phyloP scores from a whole-genome alignment of 2,113 vertebrate species.

The Noctilio leporinus region DNA sequence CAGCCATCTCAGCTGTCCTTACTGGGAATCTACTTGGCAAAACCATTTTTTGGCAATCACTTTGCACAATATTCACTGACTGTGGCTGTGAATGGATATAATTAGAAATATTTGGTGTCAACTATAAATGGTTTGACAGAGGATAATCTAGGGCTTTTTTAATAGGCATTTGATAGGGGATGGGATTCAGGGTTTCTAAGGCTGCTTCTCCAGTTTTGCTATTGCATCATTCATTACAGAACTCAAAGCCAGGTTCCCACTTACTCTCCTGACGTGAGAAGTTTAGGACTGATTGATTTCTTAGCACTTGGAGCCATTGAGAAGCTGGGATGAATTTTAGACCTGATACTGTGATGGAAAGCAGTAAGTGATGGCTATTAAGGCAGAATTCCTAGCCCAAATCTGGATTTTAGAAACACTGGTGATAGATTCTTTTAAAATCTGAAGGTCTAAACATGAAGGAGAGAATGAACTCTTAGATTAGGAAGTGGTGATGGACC shows the following conservation, averaged over 20 bases:
- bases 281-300: constrained; percentile 36
- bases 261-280: background rate
- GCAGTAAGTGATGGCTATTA: constrained; percentile 7
- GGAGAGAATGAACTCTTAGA: constrained; percentile 24
- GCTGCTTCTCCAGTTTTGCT: constrained; percentile 29
- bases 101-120: constrained; percentile 80
- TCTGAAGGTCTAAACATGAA: background rate
- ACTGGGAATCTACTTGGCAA: constrained; percentile 76
- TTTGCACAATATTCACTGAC: constrained; percentile 77
- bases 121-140: constrained; percentile 83
- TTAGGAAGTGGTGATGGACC: background rate
- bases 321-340: constrained; percentile 28
- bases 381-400: constrained; percentile 3
- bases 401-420: background rate
- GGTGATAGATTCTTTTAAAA: constrained; percentile 8
- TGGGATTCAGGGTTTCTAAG: constrained; percentile 48
- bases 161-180: constrained; percentile 69
- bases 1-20: constrained; percentile 78
- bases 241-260: constrained; percentile 41
- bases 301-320: constrained; percentile 7
- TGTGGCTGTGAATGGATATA: constrained; percentile 82
- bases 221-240: constrained; percentile 47
- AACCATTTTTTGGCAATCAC: constrained; percentile 75
- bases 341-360: background rate
- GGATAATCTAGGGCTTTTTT: constrained; percentile 60